Evolutionary conservation across 2,113 vertebrate species (phyloP).

Genomic region (Balaeniceps rex): DNA sequence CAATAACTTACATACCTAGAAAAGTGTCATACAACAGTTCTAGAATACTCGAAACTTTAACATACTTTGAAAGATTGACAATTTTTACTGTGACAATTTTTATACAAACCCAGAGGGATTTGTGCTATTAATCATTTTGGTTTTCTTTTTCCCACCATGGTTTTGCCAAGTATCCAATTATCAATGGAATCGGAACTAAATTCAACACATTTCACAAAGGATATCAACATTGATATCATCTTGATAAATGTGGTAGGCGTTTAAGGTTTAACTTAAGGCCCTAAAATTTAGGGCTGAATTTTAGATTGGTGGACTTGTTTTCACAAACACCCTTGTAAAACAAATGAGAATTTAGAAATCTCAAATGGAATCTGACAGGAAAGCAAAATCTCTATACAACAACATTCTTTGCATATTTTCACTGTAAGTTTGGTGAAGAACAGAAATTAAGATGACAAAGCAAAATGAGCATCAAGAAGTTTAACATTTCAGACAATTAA

Average conservation of each 20-base stretch:
- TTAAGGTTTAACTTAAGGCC: not conserved
- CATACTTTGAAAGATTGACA: not conserved
- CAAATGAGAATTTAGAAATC: not conserved
- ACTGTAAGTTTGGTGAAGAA: not conserved
- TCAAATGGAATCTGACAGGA: not conserved
- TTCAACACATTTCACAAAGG: slow-evolving; percentile 9
- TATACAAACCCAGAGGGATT: not conserved
- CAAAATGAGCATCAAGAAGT: not conserved
- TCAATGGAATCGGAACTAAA: slow-evolving; percentile 27
- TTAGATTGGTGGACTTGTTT: not conserved
- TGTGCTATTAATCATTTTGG: not conserved
- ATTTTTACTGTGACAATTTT: not conserved
- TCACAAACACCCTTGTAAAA: not conserved
- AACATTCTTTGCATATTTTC: not conserved
- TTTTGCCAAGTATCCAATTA: not conserved
- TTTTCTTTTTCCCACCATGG: not conserved
- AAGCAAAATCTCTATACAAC: not conserved
- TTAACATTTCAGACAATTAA: not conserved
- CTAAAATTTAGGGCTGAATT: not conserved
- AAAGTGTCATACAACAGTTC: not conserved
- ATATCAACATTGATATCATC: not conserved
- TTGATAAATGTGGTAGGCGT: not conserved
- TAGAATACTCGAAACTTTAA: not conserved
- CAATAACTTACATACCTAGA: not conserved
- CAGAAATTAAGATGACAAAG: not conserved